phyloP scores from a whole-genome alignment of 2,113 vertebrate species.

The Prunella fulvescens region DNA sequence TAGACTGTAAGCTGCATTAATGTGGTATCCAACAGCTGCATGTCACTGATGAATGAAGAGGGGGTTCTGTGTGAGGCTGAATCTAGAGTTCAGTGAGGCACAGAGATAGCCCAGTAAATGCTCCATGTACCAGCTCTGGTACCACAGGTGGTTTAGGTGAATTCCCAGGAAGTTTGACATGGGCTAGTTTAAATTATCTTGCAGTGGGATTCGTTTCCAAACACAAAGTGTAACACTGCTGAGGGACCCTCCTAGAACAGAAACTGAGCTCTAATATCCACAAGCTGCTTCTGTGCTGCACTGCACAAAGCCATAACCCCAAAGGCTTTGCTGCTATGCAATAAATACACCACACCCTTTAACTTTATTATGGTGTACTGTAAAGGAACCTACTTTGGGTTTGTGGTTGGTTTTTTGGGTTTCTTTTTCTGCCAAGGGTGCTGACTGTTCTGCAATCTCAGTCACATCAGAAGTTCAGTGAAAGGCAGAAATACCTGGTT shows the following conservation, averaged over 20 bases:
- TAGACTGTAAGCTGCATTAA: background rate
- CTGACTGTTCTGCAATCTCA: background rate
- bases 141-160: background rate
- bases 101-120: background rate
- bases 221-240: background rate
- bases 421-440: background rate
- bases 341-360: background rate
- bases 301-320: background rate
- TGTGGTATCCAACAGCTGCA: background rate
- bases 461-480: background rate
- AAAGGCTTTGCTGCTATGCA: background rate
- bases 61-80: background rate
- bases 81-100: background rate
- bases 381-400: background rate
- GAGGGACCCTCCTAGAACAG: background rate
- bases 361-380: background rate
- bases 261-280: background rate
- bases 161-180: background rate
- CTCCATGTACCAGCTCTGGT: background rate
- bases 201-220: background rate
- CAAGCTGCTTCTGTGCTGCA: background rate
- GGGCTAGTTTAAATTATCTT: background rate
- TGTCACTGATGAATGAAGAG: background rate
- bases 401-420: background rate
- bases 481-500: background rate